A percentile compares a stretch with the other conserved stretches of the same genome.
Evolutionary conservation across 2,113 vertebrate species (phyloP).

Genomic region (Seriola aureovittata): DNA sequence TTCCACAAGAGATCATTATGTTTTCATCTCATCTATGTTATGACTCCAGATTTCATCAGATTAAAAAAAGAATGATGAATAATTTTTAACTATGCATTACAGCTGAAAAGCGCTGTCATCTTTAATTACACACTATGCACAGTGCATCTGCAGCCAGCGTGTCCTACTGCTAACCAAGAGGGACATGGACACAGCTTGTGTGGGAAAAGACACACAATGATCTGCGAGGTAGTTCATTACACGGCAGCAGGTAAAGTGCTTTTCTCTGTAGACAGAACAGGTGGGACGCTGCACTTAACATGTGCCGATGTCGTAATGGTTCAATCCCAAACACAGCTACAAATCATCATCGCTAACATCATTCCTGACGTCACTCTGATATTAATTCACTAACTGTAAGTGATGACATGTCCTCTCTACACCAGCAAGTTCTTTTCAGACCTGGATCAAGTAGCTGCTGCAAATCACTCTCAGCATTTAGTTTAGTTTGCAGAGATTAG

Average conservation of each 20-base stretch:
- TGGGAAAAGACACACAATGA: background rate
- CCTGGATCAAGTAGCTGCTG: conserved; percentile 34
- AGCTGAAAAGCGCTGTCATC: background rate
- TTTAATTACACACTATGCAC: background rate
- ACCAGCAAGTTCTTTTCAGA: conserved; percentile 31
- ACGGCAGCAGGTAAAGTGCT: background rate
- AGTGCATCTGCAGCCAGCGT: background rate
- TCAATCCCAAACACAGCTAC: conserved; percentile 23
- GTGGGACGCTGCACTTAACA: conserved; percentile 25
- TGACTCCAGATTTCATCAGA: conserved; percentile 18
- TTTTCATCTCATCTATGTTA: background rate
- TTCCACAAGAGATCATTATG: conserved; percentile 9
- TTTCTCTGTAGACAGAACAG: conserved; percentile 10
- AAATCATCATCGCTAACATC: conserved; percentile 45
- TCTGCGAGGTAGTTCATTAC: background rate
- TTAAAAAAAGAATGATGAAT: background rate
- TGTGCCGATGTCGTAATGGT: conserved; percentile 30
- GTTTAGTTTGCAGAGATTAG: conserved; percentile 16
- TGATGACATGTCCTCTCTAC: conserved; percentile 31
- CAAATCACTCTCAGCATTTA: conserved; percentile 31
- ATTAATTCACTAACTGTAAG: conserved; percentile 11
- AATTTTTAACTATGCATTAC: background rate
- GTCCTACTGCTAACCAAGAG: background rate
- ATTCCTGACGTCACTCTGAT: conserved; percentile 36
- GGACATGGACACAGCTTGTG: background rate